Evolutionary conservation across 2,888 invertebrate species (phyloP), one percentile per base, ranked within the genome.

Genomic region (Gisinianus flammeolus): DNA sequence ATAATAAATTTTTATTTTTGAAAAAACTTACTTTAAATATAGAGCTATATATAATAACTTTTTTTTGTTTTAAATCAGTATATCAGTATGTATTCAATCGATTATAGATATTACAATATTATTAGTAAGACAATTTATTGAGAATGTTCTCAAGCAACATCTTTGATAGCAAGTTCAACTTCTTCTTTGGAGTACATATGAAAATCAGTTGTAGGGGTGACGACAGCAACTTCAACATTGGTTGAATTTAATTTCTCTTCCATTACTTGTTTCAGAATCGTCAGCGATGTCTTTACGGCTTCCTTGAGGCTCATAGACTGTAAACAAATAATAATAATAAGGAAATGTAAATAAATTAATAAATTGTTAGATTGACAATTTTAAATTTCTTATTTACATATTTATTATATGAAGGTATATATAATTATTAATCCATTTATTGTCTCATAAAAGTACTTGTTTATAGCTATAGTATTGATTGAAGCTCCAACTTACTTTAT

Each of bases 241-340:
- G 93, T 95, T 80, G 96, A 94, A 80, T 94, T 98, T 1, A 99
- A 89, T 88, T 98, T 99, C 87, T 99, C 99, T 87, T 99, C 99
- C 99, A 99, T 99, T 0, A 99, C 98, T 88, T 99, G 98, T 87
- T 99, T 99, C 28, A 99, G 89, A 85, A 98, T 98, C 16, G 94
- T 95, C 76, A 99, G 89, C 0, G 97, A 93, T 19, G 94, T 89
- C 86, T 95, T 95, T 81, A 95, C 93, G 0, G 98, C 98, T 89
- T 98, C 98, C 82, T 92, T 92, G 72, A 99, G 88, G 0, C 94
- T 95, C 94, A 99, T 96, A 28, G 95, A 94, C 89, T 95, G n/a
- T n/a, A 90, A 16, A 87, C 82, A 79, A 70, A 85, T 83, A 78
- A 72, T 30, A 64, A 75, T 62, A 76, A 77, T 26, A 58, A 19